Conservation (phyloP, 2,888 invertebrate species). For the Eurytoma californica region DNA sequence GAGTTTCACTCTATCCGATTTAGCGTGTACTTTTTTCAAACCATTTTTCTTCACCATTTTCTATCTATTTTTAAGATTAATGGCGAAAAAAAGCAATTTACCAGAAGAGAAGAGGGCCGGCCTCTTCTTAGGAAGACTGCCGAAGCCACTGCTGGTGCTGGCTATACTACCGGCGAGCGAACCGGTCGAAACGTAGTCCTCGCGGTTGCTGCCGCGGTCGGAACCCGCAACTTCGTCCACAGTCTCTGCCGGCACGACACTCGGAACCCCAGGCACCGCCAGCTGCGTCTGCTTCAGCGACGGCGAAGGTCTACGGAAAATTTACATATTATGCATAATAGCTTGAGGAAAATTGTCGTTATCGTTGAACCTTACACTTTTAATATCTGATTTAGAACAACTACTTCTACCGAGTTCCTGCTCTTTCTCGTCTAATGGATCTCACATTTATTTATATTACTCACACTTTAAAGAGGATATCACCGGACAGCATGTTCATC, state of each 20-base stretch:
- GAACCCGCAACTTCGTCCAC: constrained; percentile 65
- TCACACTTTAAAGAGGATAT: constrained; percentile 98
- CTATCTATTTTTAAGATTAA: too few species aligned
- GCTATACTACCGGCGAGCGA: constrained; percentile 80
- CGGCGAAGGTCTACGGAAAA: constrained; percentile 79
- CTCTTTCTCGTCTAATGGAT: too few species aligned
- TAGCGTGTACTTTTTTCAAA: too few species aligned
- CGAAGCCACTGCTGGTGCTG: constrained; percentile 90
- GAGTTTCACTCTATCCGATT: too few species aligned
- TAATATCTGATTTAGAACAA: too few species aligned
- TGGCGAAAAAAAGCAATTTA: too few species aligned
- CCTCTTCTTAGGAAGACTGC: constrained; percentile 88
- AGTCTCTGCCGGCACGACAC: constrained; percentile 64
- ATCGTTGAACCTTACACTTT: too few species aligned
- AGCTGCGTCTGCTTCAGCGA: constrained; percentile 79
- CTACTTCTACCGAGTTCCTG: too few species aligned
- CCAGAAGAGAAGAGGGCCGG: constrained; percentile 79
- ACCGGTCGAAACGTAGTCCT: constrained; percentile 79
- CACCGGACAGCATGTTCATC: constrained; percentile 96
- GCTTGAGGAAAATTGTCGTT: too few species aligned
- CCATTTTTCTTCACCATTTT: too few species aligned
- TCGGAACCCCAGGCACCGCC: constrained; percentile 72
- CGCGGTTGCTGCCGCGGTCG: constrained; percentile 72
- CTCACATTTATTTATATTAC: constrained; percentile 70
- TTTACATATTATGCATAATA: too few species aligned